Percentiles rank a stretch among this genome's conserved stretches.
Evolutionary conservation across 2,888 invertebrate species (phyloP).

Genomic region (Lordiphosa fenestrarum): DNA sequence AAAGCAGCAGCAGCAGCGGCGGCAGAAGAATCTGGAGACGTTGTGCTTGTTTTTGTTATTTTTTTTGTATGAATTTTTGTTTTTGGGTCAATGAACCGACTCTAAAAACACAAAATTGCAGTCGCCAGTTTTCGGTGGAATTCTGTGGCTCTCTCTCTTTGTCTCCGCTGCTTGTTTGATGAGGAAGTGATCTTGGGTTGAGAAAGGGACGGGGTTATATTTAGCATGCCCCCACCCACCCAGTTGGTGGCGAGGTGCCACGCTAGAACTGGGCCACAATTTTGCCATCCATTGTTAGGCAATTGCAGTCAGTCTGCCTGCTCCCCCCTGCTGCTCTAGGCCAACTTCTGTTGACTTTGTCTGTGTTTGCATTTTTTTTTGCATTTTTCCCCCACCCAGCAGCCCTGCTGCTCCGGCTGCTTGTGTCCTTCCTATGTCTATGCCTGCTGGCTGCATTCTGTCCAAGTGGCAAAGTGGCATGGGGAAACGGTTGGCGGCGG

Average conservation of each 20-base stretch:
- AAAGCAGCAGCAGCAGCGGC: constrained; percentile 7
- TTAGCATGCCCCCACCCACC: constrained; percentile 49
- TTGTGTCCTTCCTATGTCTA: constrained; percentile 25
- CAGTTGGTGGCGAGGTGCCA: too few relatives aligned
- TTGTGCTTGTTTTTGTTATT: constrained; percentile 20
- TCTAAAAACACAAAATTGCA: constrained; percentile 72
- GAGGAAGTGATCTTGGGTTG: constrained; percentile 24
- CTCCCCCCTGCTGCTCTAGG: constrained; percentile 1
- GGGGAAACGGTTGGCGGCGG: neutral
- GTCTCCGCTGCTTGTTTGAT: neutral
- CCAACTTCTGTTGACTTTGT: constrained; percentile 67
- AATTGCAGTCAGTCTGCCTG: constrained; percentile 14
- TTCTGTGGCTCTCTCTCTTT: constrained; percentile 16
- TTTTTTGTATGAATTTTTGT: constrained; percentile 37
- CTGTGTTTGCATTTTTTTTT: constrained; percentile 58
- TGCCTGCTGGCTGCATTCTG: constrained; percentile 21
- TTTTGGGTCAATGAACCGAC: constrained; percentile 67
- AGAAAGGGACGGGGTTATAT: constrained; percentile 8
- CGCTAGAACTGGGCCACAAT: constrained; percentile 2
- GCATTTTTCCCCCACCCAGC: too few relatives aligned
- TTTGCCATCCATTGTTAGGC: constrained; percentile 28
- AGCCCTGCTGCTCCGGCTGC: constrained; percentile 1
- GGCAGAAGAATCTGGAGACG: constrained; percentile 41
- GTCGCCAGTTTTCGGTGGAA: constrained; percentile 51
- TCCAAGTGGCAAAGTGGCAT: neutral